Evolutionary conservation across 1,140 invertebrate genomes (phyloP).

Genomic region (Neuroterus valhalla): DNA sequence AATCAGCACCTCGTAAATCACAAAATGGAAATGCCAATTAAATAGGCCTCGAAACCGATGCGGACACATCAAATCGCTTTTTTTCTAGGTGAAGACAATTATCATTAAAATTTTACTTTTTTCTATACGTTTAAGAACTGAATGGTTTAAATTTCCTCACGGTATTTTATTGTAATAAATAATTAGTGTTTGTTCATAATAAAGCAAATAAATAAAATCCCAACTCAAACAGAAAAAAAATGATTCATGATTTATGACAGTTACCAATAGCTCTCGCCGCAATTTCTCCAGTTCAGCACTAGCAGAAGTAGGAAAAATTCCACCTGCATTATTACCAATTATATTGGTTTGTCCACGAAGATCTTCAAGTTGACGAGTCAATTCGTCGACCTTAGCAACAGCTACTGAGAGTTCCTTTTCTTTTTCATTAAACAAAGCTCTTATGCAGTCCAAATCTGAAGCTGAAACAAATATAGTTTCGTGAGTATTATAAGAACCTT

Average conservation of each 20-base stretch:
- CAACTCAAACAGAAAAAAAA: neutral
- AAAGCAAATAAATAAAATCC: no score
- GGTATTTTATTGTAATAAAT: no score
- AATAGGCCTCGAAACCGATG: no score
- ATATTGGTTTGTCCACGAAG: constrained; percentile 81
- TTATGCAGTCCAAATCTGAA: constrained; percentile 95
- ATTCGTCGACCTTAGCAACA: constrained; percentile 95
- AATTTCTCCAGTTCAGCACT: constrained; percentile 93
- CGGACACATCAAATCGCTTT: no score
- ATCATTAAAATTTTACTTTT: no score
- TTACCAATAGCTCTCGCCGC: constrained; percentile 91
- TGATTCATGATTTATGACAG: constrained; percentile 45
- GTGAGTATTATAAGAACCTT: no score
- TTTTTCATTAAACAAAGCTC: constrained; percentile 97
- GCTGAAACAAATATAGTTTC: constrained; percentile 76
- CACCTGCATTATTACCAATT: constrained; percentile 66
- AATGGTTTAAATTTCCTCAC: no score
- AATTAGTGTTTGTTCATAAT: no score
- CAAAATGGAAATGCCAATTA: no score
- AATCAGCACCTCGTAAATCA: no score
- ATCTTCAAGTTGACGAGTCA: constrained; percentile 95
- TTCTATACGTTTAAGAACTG: no score
- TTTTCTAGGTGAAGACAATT: no score
- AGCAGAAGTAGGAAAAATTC: constrained; percentile 81
- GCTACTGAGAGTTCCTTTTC: constrained; percentile 96